Evolutionary conservation across 1,140 invertebrate species (phyloP).

Genomic region (Polyergus mexicanus): DNA sequence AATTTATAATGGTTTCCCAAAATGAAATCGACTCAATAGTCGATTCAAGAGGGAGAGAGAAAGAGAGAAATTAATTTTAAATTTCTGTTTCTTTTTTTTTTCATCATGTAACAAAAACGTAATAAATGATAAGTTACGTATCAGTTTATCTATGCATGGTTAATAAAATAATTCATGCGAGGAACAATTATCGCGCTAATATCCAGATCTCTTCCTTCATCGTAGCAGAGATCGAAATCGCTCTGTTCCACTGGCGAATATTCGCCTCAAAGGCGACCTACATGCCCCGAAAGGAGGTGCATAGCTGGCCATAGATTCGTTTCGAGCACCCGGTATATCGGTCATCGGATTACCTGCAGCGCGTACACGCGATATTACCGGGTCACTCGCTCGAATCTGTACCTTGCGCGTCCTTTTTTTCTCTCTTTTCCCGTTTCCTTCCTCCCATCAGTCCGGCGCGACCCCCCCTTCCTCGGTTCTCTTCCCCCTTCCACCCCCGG

Average conservation of each 20-base stretch:
- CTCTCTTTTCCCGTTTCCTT: slow-evolving; percentile 61
- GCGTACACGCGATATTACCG: slow-evolving; percentile 57
- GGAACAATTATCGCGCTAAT: neutral
- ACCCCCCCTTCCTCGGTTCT: neutral
- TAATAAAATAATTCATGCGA: neutral
- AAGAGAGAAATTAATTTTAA: neutral
- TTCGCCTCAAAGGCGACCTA: slow-evolving; percentile 2
- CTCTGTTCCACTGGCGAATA: slow-evolving; percentile 1
- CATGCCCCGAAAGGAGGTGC: slow-evolving; percentile 5
- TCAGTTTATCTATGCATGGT: neutral
- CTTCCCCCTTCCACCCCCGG: slow-evolving; percentile 51
- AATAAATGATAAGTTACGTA: neutral
- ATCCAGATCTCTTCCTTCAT: neutral
- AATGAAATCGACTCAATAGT: neutral
- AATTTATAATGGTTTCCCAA: neutral
- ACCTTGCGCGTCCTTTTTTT: slow-evolving; percentile 33
- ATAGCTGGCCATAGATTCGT: slow-evolving; percentile 14
- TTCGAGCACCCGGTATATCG: slow-evolving; percentile 68
- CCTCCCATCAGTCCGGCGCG: slow-evolving; percentile 59
- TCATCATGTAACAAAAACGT: neutral
- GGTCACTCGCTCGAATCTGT: slow-evolving; percentile 74
- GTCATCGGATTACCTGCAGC: slow-evolving; percentile 75
- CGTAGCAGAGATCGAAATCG: neutral
- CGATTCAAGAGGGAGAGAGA: neutral
- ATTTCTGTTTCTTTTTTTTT: neutral